phyloP scores from a whole-genome alignment of 2,888 invertebrate species.

The Glyphotaelius pellucidus region DNA sequence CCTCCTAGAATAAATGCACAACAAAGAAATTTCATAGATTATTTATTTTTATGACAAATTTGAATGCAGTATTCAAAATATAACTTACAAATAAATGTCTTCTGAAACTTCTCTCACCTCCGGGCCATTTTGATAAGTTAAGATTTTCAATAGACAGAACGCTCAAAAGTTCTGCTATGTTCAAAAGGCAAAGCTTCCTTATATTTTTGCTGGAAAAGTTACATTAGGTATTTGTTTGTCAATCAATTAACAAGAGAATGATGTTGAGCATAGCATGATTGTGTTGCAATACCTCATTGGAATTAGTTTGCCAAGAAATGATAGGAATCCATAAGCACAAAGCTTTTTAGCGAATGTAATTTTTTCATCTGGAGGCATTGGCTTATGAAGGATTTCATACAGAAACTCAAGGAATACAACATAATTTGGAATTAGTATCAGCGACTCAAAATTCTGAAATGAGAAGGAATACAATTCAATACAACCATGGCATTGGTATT shows the following conservation, averaged over 20 bases:
- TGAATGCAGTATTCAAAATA: not conserved
- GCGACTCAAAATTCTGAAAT: constrained; percentile 57
- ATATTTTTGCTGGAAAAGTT: constrained; percentile 54
- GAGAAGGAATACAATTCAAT: constrained; percentile 15
- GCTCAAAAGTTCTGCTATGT: constrained; percentile 59
- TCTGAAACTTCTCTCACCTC: constrained; percentile 50
- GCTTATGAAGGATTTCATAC: constrained; percentile 51
- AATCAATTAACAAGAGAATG: not conserved
- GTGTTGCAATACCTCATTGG: constrained; percentile 47
- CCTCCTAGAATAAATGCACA: constrained; percentile 58
- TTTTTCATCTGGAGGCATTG: constrained; percentile 29
- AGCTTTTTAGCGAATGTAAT: constrained; percentile 52
- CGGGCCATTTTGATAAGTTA: constrained; percentile 56
- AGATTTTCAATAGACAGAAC: constrained; percentile 52
- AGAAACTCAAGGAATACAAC: constrained; percentile 58
- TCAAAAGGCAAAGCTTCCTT: constrained; percentile 56
- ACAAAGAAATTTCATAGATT: not conserved
- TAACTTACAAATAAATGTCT: constrained; percentile 61
- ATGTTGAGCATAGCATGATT: not conserved
- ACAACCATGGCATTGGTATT: not conserved
- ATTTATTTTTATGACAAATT: not conserved
- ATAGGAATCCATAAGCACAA: constrained; percentile 52
- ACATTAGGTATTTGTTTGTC: not conserved
- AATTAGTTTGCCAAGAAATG: constrained; percentile 53
- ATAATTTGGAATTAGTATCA: constrained; percentile 53